Evolutionary conservation across 2,113 vertebrate species (phyloP).

Genomic region (Fukomys damarensis): DNA sequence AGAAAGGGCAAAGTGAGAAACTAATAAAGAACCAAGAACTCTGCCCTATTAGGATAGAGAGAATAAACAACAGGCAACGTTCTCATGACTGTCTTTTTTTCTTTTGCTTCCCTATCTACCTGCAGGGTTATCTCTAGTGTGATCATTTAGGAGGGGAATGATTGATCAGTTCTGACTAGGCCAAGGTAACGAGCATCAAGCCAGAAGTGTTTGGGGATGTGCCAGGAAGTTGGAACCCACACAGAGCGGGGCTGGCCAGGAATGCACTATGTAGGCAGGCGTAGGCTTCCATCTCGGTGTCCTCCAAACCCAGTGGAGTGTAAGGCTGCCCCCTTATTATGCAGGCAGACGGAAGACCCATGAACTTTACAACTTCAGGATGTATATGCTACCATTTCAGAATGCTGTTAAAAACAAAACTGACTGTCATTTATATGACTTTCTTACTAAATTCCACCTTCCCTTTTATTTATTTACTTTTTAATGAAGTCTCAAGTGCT

Average conservation of each 20-base stretch:
- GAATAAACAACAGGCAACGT: neutral
- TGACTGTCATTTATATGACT: neutral
- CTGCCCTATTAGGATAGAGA: conserved; percentile 12
- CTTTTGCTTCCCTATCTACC: conserved; percentile 7
- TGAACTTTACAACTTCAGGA: neutral
- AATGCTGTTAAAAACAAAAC: neutral
- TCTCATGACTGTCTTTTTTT: conserved; percentile 68
- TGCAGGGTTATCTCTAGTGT: neutral
- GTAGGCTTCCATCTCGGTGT: neutral
- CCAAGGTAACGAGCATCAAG: neutral
- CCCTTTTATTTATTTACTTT: neutral
- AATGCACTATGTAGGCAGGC: neutral
- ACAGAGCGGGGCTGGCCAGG: neutral
- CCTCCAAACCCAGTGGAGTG: neutral
- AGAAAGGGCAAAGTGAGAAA: too few relatives aligned
- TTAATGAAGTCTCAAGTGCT: neutral
- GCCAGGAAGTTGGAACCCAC: conserved; percentile 5
- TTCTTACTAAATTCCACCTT: neutral
- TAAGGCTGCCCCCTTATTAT: neutral
- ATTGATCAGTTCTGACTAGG: conserved; percentile 2
- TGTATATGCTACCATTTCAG: neutral
- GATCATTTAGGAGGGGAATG: neutral
- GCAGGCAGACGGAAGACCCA: neutral
- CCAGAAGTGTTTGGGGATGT: conserved; percentile 17
- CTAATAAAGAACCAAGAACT: neutral